phyloP scores from a whole-genome alignment of 2,888 invertebrate species.

The Deroplatys truncata region DNA sequence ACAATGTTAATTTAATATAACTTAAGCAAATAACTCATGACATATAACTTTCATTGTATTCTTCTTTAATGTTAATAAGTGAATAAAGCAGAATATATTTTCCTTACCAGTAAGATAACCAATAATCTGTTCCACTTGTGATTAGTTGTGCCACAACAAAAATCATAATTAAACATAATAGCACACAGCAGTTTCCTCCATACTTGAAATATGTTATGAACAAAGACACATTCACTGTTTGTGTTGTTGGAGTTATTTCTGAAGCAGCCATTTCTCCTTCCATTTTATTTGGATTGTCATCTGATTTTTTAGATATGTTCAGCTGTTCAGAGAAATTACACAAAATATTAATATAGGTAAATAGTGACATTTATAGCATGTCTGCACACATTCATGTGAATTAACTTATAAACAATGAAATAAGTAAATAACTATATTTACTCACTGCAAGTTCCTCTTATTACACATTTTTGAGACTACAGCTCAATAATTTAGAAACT shows the following conservation, averaged over 20 bases:
- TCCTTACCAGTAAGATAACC: slow-evolving; percentile 70
- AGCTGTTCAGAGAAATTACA: not conserved
- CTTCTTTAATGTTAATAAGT: not conserved
- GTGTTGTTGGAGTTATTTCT: not conserved
- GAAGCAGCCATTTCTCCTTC: not conserved
- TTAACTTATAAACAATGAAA: no score
- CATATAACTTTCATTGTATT: not conserved
- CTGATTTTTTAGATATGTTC: not conserved
- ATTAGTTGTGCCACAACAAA: slow-evolving; percentile 63
- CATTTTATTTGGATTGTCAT: not conserved
- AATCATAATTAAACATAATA: slow-evolving; percentile 51
- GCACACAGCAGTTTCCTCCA: slow-evolving; percentile 57
- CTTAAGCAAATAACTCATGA: not conserved
- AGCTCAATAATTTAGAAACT: no score
- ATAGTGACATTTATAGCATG: no score
- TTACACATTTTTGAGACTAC: no score
- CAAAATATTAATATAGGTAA: not conserved
- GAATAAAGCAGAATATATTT: not conserved
- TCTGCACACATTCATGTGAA: no score
- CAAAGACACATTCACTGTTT: not conserved
- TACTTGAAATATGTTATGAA: not conserved
- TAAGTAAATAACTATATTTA: no score
- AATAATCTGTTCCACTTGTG: slow-evolving; percentile 70
- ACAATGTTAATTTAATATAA: no score
- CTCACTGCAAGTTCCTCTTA: no score